A percentile compares a stretch with the other conserved stretches of the same genome.
Evolutionary conservation across 2,113 vertebrate species (phyloP).

Genomic region (Aegotheles bennettii): DNA sequence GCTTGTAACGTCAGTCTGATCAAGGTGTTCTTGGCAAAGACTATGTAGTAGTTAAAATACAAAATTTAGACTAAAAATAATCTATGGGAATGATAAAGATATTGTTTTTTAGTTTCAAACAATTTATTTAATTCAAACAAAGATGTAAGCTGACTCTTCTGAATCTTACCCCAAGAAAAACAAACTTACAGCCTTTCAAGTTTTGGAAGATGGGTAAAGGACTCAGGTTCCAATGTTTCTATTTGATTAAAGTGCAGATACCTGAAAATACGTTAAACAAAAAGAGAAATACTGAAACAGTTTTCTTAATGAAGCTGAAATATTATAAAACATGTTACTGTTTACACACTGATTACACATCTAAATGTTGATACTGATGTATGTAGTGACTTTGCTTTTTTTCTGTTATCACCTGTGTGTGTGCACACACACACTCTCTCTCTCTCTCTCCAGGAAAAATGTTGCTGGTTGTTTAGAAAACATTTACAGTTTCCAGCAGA

Average conservation of each 20-base stretch:
- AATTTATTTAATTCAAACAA: background rate
- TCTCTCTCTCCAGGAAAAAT: no score
- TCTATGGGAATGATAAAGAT: background rate
- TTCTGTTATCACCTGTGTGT: background rate
- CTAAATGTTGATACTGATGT: background rate
- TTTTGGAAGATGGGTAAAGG: slow-evolving; percentile 92
- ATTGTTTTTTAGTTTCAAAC: background rate
- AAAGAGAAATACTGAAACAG: background rate
- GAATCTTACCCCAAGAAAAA: slow-evolving; percentile 16
- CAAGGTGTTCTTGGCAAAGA: background rate
- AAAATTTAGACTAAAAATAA: background rate
- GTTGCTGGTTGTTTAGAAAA: background rate
- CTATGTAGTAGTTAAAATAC: background rate
- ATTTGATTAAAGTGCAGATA: slow-evolving; percentile 99
- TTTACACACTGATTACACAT: background rate
- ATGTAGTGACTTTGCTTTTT: background rate
- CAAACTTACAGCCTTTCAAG: slow-evolving; percentile 94
- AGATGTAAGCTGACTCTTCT: background rate
- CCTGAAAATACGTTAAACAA: slow-evolving; percentile 68
- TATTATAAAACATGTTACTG: background rate
- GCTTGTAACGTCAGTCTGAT: background rate
- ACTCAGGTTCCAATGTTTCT: slow-evolving; percentile 91
- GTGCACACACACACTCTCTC: no score
- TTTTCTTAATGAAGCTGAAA: background rate
- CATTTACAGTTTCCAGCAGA: background rate